A percentile compares a stretch with the other conserved stretches of the same genome.
These are phyloP conservation scores for Drosophila bunnanda DNA, from an alignment of 2,888 invertebrate species.

Conservation along the genomic window DNA sequence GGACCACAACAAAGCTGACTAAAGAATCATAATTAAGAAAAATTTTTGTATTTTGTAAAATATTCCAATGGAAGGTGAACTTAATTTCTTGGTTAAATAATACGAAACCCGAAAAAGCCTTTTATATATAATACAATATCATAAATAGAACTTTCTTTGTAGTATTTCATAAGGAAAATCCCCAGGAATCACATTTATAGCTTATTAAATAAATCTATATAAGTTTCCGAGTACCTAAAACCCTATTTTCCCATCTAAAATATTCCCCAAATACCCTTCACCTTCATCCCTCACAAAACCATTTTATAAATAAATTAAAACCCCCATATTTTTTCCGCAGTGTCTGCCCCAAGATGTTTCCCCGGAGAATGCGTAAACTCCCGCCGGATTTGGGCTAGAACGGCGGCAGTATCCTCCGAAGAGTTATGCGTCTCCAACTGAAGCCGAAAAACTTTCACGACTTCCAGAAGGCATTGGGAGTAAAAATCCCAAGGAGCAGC, in stretches of 20 bases:
- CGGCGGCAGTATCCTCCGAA: constrained; percentile 21
- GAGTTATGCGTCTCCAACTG: constrained; percentile 60
- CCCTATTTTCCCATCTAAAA: not conserved
- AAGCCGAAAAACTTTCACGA: constrained; percentile 53
- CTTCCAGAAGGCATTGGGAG: constrained; percentile 32
- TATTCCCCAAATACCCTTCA: too few relatives aligned
- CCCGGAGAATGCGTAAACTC: constrained; percentile 1
- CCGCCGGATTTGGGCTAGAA: constrained; percentile 18
- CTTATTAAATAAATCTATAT: too few relatives aligned
- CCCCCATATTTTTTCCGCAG: not conserved
- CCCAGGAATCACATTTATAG: too few relatives aligned
- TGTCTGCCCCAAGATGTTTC: constrained; percentile 5
- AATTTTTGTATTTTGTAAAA: not conserved
- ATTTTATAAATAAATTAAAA: not conserved
- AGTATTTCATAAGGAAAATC: not conserved
- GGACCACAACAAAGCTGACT: not conserved
- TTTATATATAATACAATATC: not conserved
- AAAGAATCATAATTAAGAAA: not conserved
- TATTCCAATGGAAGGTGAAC: not conserved
- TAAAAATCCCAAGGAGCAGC: constrained; percentile 11
- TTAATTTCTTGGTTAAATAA: too few relatives aligned
- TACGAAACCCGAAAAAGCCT: too few relatives aligned
- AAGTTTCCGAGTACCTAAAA: not conserved
- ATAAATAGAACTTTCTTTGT: not conserved
- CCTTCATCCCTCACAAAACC: too few relatives aligned